A percentile compares a stretch with the other conserved stretches of the same genome.
Evolutionary conservation across 1,140 invertebrate species (phyloP).

Genomic region (Anastatus disparis): DNA sequence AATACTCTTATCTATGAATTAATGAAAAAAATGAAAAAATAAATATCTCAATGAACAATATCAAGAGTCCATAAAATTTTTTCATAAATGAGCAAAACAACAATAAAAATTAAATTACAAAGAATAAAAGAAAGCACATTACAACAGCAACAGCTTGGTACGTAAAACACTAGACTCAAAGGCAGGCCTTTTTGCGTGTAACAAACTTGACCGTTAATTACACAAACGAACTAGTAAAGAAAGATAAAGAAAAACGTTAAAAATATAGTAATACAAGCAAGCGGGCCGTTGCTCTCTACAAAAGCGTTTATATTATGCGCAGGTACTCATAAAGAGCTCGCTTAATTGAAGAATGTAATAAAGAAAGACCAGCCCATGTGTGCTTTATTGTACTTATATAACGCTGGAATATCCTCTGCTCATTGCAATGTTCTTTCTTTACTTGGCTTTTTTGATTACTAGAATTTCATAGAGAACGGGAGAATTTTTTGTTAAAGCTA

Average conservation of each 20-base stretch:
- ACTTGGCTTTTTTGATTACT: not conserved
- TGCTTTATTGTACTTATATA: too few species aligned
- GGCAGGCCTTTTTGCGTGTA: not conserved
- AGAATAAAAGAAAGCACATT: not conserved
- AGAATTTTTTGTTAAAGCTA: too few species aligned
- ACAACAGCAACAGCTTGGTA: not conserved
- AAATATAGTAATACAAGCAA: too few species aligned
- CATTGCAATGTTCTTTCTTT: not conserved
- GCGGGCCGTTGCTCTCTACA: slow-evolving; percentile 1
- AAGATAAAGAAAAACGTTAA: too few species aligned
- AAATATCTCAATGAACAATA: too few species aligned
- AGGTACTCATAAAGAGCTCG: slow-evolving; percentile 44
- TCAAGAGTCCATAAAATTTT: too few species aligned
- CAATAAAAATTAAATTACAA: slow-evolving; percentile 32
- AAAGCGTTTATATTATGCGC: not conserved
- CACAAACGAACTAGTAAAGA: slow-evolving; percentile 33
- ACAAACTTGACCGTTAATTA: slow-evolving; percentile 32
- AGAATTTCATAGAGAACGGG: too few species aligned
- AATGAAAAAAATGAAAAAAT: too few species aligned
- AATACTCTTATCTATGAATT: too few species aligned
- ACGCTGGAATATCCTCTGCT: too few species aligned
- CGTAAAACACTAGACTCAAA: not conserved
- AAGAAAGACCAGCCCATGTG: too few species aligned
- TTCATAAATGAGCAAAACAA: too few species aligned
- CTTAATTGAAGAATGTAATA: slow-evolving; percentile 51